Conservation (phyloP, 2,797 vertebrate species). For the Hypotaenidia okinawae region DNA sequence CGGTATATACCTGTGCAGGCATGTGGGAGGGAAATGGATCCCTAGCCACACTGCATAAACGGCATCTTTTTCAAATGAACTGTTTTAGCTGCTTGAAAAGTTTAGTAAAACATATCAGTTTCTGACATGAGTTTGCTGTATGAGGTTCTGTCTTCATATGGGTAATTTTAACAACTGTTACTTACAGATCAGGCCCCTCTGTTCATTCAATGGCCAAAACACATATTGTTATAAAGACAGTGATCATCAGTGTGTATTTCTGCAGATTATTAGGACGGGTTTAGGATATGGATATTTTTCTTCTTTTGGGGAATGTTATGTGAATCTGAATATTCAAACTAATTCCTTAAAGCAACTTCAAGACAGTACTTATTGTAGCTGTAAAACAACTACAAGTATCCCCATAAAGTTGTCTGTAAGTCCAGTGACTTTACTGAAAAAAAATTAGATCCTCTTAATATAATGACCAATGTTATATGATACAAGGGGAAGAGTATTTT, state of each 20-base stretch:
- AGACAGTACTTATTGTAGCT: not conserved
- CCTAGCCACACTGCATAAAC: not conserved
- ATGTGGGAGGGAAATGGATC: not conserved
- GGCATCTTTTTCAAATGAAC: not conserved
- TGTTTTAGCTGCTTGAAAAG: not conserved
- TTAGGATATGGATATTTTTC: not conserved
- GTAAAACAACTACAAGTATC: not conserved
- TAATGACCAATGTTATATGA: not conserved
- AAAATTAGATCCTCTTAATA: not conserved
- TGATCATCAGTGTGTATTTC: not conserved
- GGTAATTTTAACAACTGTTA: not conserved
- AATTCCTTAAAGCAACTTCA: not conserved
- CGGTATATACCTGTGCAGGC: not conserved
- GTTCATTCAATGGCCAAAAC: not conserved
- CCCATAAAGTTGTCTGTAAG: not conserved
- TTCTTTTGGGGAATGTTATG: not conserved
- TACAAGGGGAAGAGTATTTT: not conserved
- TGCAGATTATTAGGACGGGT: not conserved
- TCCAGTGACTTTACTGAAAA: not conserved
- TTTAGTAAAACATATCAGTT: not conserved
- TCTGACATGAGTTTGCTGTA: not conserved
- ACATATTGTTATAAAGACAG: not conserved
- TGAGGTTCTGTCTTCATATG: not conserved
- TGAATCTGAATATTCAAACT: constrained; percentile 1
- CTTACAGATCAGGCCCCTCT: not conserved